Conservation (phyloP, 1,140 invertebrate genomes). For the Dendroctonus ponderosae region DNA sequence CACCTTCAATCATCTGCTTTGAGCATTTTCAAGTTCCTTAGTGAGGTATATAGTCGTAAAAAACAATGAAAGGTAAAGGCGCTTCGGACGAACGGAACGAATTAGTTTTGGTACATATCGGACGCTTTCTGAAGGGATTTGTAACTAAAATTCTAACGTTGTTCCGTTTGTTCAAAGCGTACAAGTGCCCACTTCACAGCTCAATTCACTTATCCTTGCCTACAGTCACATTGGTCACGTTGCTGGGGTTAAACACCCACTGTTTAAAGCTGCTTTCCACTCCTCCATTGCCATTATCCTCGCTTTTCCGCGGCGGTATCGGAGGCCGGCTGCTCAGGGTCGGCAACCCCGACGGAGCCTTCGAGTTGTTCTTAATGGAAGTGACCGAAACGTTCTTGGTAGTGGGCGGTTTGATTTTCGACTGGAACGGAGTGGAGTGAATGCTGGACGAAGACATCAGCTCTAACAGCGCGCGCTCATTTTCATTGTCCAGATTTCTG, state of each 20-base stretch:
- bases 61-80: no score
- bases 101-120: no score
- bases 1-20: no score
- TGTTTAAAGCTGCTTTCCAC: constrained; percentile 48
- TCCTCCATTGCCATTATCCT: constrained; percentile 39
- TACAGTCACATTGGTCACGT: constrained; percentile 45
- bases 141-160: no score
- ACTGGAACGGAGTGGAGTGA: constrained; percentile 41
- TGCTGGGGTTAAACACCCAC: constrained; percentile 49
- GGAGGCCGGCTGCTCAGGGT: constrained; percentile 41
- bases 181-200: no score
- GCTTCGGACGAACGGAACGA: no score
- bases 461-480: constrained; percentile 47
- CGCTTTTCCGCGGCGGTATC: constrained; percentile 42
- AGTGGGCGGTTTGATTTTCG: constrained; percentile 38
- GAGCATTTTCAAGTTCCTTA: no score
- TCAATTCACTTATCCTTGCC: constrained; percentile 25
- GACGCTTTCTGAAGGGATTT: no score
- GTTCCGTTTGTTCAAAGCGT: no score
- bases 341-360: constrained; percentile 48
- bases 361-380: constrained; percentile 48
- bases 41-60: no score
- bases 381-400: constrained; percentile 48
- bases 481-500: constrained; percentile 43
- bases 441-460: constrained; percentile 43